Evolutionary conservation across 1,140 invertebrate species (phyloP).

Genomic region (Geopemphigus sp.): DNA sequence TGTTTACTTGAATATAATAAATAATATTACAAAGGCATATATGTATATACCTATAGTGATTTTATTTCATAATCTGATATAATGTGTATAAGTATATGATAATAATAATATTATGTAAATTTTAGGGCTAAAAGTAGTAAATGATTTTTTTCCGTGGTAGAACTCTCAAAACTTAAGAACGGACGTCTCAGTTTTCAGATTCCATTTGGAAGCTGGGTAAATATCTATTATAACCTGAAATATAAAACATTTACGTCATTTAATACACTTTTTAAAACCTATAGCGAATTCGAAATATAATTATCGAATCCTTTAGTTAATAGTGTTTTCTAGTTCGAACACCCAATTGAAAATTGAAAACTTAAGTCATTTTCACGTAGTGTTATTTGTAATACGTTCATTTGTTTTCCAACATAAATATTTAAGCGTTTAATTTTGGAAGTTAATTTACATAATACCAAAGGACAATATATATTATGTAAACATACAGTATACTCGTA

Average conservation of each 20-base stretch:
- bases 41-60: conserved; percentile 6
- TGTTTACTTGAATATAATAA: conserved; percentile 28
- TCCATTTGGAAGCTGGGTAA: conserved; percentile 39
- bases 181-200: conserved; percentile 24
- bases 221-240: conserved; percentile 44
- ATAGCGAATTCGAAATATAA: no score
- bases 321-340: no score
- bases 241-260: not conserved
- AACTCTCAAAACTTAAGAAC: conserved; percentile 32
- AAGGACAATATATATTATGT: no score
- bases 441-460: no score
- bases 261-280: not conserved
- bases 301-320: no score
- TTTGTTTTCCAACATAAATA: no score
- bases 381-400: no score
- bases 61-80: conserved; percentile 37
- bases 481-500: no score
- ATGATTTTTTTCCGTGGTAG: conserved; percentile 1
- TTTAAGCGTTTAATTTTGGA: no score
- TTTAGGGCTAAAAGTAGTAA: conserved; percentile 27
- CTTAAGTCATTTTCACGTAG: no score
- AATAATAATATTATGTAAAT: not conserved
- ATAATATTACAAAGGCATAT: conserved; percentile 1
- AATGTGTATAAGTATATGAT: not conserved
- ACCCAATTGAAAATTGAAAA: no score